Conservation (phyloP, 1,140 invertebrate genomes). For the Uloborus diversus region DNA sequence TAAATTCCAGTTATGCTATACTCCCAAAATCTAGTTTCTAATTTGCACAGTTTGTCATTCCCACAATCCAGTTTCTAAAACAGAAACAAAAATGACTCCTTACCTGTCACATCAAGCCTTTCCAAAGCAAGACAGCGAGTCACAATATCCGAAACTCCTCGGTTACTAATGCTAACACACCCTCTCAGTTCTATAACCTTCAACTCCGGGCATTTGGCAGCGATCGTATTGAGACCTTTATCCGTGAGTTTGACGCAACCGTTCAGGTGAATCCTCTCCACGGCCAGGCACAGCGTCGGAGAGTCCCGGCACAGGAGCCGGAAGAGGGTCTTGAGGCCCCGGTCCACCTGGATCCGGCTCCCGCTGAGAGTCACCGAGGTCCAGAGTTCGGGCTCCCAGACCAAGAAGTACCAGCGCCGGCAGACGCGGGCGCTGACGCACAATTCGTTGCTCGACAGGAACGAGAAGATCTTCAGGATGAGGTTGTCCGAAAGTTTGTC, state of each 20-base stretch:
- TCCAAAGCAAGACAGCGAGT: slow-evolving; percentile 76
- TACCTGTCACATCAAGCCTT: slow-evolving; percentile 79
- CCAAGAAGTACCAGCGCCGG: slow-evolving; percentile 79
- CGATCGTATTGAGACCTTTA: slow-evolving; percentile 75
- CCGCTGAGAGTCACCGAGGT: slow-evolving; percentile 74
- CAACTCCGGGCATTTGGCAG: slow-evolving; percentile 77
- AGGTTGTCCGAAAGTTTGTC: slow-evolving; percentile 69
- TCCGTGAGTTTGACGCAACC: slow-evolving; percentile 81
- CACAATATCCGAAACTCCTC: slow-evolving; percentile 73
- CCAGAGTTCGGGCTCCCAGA: slow-evolving; percentile 84
- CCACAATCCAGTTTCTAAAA: too few species aligned
- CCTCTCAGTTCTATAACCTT: slow-evolving; percentile 77
- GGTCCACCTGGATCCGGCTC: slow-evolving; percentile 74
- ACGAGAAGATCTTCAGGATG: slow-evolving; percentile 74
- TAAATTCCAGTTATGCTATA: too few species aligned
- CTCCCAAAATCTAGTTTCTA: too few species aligned
- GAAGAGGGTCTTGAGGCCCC: slow-evolving; percentile 72
- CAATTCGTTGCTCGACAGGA: slow-evolving; percentile 80
- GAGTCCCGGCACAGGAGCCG: slow-evolving; percentile 67
- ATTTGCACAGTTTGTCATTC: too few species aligned
- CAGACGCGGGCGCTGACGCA: slow-evolving; percentile 83
- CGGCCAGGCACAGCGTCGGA: slow-evolving; percentile 67
- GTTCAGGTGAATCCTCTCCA: slow-evolving; percentile 74
- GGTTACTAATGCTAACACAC: slow-evolving; percentile 75
- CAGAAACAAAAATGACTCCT: too few species aligned